Evolutionary conservation across 2,888 invertebrate genomes (phyloP), one percentile per base, ranked within the genome.

Genomic region (Melinaea menophilus): DNA sequence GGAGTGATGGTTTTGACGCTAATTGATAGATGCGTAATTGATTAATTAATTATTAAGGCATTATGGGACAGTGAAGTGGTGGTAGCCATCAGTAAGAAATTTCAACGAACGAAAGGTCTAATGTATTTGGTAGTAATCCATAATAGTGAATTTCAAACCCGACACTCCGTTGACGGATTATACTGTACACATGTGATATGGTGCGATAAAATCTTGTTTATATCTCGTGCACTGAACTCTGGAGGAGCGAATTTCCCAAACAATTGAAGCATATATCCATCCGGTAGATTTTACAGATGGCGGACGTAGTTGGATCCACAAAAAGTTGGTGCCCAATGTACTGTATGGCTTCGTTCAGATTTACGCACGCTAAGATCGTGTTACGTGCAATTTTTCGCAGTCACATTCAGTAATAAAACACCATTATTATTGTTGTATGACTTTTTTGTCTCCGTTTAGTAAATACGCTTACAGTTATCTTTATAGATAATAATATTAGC

Each of bases 21-120:
- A 88, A 87, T 87, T 88, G 85, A 88, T 85, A 79, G 82, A 80
- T 76, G 81, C 78, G 74, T 83, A 86, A 87, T 87, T 86, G 85
- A 85, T 83, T 86, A 86, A 84, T 82, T 81, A 82, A 84, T 82
- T 80, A 79, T 78, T 70, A 75, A 79, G 75, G 75, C 73, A 62
- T 71, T 69, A 71, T 78, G 79, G 72, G 76, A 73, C 72, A 70
- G 68, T 74, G 60, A 69, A 76, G 75, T 66, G 63, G 69, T 67
- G 68, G 67, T 72, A 59, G 65, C 67, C 71, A 69, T 72, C 62
- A 70, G 62, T 47, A 31, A 58, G 41, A 31, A 63, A 35, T 45
- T 55, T 56, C 56, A 56, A 62, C 66, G 61, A 55, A 63, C 64
- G 66, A 56, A 62, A 22, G 22, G 22, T 63, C 63, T 67, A 59